Percentiles rank a stretch among this genome's conserved stretches.
These are phyloP conservation scores for Hesperophylax magnus DNA, from an alignment of 1,140 invertebrate species.

Conservation along the genomic window DNA sequence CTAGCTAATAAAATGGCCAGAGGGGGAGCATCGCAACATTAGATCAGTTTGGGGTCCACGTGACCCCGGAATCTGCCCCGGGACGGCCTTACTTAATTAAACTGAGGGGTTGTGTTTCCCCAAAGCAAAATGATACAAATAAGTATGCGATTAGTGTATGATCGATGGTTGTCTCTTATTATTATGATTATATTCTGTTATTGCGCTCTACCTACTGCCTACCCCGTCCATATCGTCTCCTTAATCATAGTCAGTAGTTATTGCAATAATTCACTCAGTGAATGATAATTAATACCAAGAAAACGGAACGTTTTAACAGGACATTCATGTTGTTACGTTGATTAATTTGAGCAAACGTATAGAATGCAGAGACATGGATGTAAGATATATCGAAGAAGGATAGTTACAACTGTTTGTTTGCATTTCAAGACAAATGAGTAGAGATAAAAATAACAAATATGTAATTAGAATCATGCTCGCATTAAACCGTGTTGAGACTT, in stretches of 20 bases:
- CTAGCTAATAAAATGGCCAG: conserved; percentile 54
- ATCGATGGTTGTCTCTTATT: conserved; percentile 49
- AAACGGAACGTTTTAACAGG: no score
- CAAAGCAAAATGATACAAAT: conserved; percentile 54
- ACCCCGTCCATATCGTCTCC: no score
- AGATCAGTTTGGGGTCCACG: conserved; percentile 36
- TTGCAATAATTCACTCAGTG: no score
- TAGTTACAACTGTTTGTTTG: no score
- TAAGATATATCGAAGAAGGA: no score
- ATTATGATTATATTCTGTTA: conserved; percentile 29
- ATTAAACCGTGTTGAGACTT: neutral
- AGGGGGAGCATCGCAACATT: conserved; percentile 41
- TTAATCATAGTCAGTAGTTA: no score
- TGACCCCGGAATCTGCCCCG: conserved; percentile 48
- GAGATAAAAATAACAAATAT: neutral
- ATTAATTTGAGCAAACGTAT: no score
- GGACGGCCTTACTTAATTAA: conserved; percentile 54
- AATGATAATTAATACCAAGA: no score
- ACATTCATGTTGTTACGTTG: no score
- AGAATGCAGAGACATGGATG: no score
- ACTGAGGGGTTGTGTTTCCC: conserved; percentile 44
- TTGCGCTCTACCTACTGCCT: neutral
- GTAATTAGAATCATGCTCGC: conserved; percentile 31
- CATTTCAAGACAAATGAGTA: neutral
- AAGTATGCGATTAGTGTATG: conserved; percentile 56